phyloP scores from a whole-genome alignment of 2,113 vertebrate genomes.

The Lepisosteus oculatus region DNA sequence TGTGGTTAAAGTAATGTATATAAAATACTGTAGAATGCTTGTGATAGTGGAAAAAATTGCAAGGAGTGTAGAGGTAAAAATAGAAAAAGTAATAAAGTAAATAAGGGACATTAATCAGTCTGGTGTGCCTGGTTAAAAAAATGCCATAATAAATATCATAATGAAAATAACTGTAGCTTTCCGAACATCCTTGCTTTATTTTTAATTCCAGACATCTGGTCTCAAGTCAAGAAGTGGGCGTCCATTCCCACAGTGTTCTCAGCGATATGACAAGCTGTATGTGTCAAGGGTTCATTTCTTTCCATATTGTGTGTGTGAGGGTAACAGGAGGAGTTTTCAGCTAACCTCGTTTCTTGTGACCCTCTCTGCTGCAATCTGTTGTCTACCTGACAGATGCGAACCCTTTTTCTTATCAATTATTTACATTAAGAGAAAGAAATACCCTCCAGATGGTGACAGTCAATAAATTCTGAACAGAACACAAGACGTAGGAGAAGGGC shows the following conservation, averaged over 20 bases:
- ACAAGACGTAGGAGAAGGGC: background rate
- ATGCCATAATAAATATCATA: too few relatives aligned
- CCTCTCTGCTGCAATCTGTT: conserved; percentile 7
- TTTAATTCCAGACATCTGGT: conserved; percentile 21
- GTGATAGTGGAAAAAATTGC: too few relatives aligned
- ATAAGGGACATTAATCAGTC: too few relatives aligned
- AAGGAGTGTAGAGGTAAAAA: too few relatives aligned
- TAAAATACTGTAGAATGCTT: too few relatives aligned
- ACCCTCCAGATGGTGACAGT: conserved; percentile 14
- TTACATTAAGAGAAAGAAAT: background rate
- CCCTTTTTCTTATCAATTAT: conserved; percentile 5
- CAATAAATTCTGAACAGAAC: conserved; percentile 8
- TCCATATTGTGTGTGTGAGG: conserved; percentile 29
- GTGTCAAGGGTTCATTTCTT: conserved; percentile 28
- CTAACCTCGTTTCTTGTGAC: background rate
- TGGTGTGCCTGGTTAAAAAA: too few relatives aligned
- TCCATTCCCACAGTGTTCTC: conserved; percentile 27
- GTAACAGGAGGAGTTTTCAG: background rate
- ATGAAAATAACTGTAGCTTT: background rate
- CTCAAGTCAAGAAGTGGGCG: conserved; percentile 12
- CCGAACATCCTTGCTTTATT: conserved; percentile 15
- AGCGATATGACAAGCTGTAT: conserved; percentile 1
- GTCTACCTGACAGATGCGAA: conserved; percentile 14
- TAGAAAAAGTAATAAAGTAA: too few relatives aligned
- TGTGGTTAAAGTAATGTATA: too few relatives aligned